A percentile compares a stretch with the other conserved stretches of the same genome.
Evolutionary conservation across 1,140 invertebrate genomes (phyloP).

Genomic region (Drosophila lacteicornis): DNA sequence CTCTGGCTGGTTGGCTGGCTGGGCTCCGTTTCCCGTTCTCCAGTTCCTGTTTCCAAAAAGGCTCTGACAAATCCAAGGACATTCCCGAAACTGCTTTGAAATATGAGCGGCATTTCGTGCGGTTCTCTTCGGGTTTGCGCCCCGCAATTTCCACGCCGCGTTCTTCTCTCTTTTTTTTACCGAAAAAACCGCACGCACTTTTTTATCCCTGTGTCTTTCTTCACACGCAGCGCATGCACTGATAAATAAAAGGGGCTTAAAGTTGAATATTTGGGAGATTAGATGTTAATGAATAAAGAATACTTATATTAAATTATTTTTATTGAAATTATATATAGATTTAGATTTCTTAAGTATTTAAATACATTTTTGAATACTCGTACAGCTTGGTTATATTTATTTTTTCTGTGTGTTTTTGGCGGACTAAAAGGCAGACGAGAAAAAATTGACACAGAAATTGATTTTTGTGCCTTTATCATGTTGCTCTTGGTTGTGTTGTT

Average conservation of each 20-base stretch:
- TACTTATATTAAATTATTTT: no score
- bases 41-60: slow-evolving; percentile 5
- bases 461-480: slow-evolving; percentile 77
- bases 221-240: slow-evolving; percentile 32
- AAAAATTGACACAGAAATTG: slow-evolving; percentile 77
- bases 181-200: slow-evolving; percentile 33
- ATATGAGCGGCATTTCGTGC: slow-evolving; percentile 67
- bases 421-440: slow-evolving; percentile 1
- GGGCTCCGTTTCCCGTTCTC: background rate
- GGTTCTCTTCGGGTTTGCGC: slow-evolving; percentile 37
- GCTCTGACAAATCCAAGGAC: slow-evolving; percentile 43
- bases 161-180: slow-evolving; percentile 2
- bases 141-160: slow-evolving; percentile 2
- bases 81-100: slow-evolving; percentile 65
- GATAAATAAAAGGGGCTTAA: background rate
- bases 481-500: slow-evolving; percentile 33
- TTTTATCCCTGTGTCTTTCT: slow-evolving; percentile 37
- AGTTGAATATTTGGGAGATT: no score
- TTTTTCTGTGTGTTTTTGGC: background rate
- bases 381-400: no score
- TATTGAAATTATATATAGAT: no score
- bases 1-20: background rate
- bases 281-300: no score
- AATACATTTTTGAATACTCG: background rate
- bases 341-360: no score